These are phyloP conservation scores for Pollimyrus isidori DNA, from an alignment of 2,113 vertebrate species.

Conservation along the genomic window DNA sequence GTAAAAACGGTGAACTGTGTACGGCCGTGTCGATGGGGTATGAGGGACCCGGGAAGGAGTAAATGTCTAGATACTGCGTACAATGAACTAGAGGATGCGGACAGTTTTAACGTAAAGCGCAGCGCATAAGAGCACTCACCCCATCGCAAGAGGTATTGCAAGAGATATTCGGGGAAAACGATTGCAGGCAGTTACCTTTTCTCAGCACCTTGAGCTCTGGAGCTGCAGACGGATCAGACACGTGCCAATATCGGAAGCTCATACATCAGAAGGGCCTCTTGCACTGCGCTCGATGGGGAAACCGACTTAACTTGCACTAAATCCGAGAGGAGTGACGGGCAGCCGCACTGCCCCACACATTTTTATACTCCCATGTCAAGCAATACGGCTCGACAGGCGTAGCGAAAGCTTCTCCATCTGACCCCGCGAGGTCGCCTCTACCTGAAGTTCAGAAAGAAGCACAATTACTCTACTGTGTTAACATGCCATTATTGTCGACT, in stretches of 20 bases:
- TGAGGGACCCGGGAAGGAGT: background rate
- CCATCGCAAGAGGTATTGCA: background rate
- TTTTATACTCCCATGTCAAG: slow-evolving; percentile 47
- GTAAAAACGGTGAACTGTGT: background rate
- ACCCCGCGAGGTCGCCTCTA: slow-evolving; percentile 43
- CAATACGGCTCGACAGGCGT: slow-evolving; percentile 37
- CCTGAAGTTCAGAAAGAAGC: slow-evolving; percentile 50
- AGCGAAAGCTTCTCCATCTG: slow-evolving; percentile 29
- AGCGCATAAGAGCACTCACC: background rate
- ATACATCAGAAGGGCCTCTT: background rate
- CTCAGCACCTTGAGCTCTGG: background rate
- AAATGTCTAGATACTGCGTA: background rate
- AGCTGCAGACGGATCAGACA: background rate
- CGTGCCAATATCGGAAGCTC: background rate
- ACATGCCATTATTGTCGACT: slow-evolving; percentile 50
- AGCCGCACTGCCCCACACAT: slow-evolving; percentile 30
- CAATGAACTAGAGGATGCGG: background rate
- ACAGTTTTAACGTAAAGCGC: background rate
- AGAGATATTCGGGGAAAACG: background rate
- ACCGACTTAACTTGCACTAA: slow-evolving; percentile 39
- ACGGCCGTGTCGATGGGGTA: background rate
- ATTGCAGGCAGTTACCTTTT: background rate
- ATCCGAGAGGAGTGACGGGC: slow-evolving; percentile 21
- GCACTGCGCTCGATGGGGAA: background rate
- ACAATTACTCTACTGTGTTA: slow-evolving; percentile 57